These are phyloP conservation scores for Steromphala cineraria DNA, from an alignment of 2,888 invertebrate genomes.

Conservation along the genomic window DNA sequence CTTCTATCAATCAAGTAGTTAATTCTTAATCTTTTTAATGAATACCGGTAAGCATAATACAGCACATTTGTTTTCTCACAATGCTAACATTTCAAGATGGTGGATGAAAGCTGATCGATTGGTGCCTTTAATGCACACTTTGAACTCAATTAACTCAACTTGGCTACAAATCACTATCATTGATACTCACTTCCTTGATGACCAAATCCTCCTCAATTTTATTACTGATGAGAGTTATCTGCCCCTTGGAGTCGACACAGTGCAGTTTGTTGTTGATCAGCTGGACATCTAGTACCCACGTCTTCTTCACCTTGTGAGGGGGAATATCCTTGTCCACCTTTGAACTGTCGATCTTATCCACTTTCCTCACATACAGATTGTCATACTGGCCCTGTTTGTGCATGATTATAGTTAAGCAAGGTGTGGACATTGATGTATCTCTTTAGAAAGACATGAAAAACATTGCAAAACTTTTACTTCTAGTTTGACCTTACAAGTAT, in stretches of 20 bases:
- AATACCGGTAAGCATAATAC: too few species aligned
- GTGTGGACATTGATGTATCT: too few species aligned
- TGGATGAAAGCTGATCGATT: too few species aligned
- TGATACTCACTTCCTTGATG: not conserved
- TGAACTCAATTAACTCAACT: not conserved
- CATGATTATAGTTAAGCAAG: too few species aligned
- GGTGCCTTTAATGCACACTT: too few species aligned
- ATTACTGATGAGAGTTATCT: constrained; percentile 28
- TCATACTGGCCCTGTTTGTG: not conserved
- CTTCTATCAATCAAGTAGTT: too few species aligned
- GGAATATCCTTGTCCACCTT: constrained; percentile 26
- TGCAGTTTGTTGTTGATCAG: not conserved
- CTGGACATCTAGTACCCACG: constrained; percentile 42
- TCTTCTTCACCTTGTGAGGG: constrained; percentile 34
- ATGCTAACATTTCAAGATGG: too few species aligned
- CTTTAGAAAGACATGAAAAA: too few species aligned
- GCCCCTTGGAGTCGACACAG: constrained; percentile 47
- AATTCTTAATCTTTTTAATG: too few species aligned
- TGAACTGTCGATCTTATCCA: not conserved
- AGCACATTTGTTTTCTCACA: too few species aligned
- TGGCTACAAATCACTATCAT: not conserved
- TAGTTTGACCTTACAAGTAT: too few species aligned
- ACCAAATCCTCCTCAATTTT: not conserved
- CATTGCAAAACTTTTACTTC: too few species aligned
- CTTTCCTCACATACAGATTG: not conserved